These are phyloP conservation scores for Ptiloglossa arizonensis DNA, from an alignment of 1,140 invertebrate species.

Conservation along the genomic window DNA sequence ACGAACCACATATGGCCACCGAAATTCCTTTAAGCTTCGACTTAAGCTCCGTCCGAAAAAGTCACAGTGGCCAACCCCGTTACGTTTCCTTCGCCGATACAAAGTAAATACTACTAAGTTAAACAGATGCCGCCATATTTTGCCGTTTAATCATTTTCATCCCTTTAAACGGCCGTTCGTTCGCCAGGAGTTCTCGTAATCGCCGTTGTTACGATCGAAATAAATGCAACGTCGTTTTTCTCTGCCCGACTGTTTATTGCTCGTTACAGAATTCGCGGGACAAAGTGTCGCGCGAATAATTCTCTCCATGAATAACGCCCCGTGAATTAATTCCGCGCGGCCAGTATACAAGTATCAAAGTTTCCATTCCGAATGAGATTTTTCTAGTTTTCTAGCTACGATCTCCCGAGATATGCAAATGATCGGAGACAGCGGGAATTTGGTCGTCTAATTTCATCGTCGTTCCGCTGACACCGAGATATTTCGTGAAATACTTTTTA, in stretches of 20 bases:
- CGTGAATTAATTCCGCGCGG: too few species aligned
- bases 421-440: not conserved
- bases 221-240: not conserved
- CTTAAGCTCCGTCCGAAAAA: conserved; percentile 33
- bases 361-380: too few species aligned
- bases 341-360: too few species aligned
- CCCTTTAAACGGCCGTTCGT: conserved; percentile 8
- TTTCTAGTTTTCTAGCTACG: too few species aligned
- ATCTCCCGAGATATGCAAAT: not conserved
- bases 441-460: not conserved
- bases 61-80: not conserved
- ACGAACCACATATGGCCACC: conserved; percentile 3
- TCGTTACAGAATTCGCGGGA: not conserved
- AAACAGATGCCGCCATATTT: conserved; percentile 8
- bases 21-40: conserved; percentile 14
- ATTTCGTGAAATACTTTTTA: too few species aligned
- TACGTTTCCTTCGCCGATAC: not conserved
- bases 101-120: not conserved
- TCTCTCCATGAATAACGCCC: conserved; percentile 5
- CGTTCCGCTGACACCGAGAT: too few species aligned
- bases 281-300: conserved; percentile 18
- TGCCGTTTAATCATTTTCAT: conserved; percentile 33
- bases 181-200: conserved; percentile 1
- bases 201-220: not conserved
- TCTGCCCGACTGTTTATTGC: conserved; percentile 17